These are phyloP conservation scores for Syrmaticus mikado DNA, from an alignment of 2,113 vertebrate species.

Conservation along the genomic window DNA sequence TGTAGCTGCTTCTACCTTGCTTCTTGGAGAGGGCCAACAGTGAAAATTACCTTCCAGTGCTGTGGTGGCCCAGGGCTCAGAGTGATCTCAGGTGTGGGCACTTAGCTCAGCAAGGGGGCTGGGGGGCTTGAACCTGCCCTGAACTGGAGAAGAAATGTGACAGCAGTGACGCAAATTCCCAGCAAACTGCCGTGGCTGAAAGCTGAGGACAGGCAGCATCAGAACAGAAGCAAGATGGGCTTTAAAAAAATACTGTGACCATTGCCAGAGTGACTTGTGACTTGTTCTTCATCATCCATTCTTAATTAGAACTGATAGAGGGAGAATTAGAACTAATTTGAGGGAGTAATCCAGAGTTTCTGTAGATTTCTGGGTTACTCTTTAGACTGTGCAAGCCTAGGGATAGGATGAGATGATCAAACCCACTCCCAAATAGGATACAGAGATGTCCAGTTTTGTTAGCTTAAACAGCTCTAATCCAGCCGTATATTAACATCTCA, in stretches of 20 bases:
- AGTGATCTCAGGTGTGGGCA: accelerated
- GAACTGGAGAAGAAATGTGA: background rate
- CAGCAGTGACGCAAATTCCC: background rate
- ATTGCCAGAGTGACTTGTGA: accelerated
- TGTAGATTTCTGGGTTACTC: background rate
- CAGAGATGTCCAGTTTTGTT: background rate
- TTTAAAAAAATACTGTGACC: background rate
- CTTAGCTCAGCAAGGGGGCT: background rate
- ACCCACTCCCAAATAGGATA: background rate
- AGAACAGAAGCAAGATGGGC: background rate
- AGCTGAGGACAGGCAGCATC: background rate
- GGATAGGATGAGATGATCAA: background rate
- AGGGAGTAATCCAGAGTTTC: background rate
- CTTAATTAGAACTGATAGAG: background rate
- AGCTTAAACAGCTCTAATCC: background rate
- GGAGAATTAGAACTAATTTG: background rate
- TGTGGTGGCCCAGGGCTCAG: background rate
- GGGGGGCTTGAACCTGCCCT: background rate
- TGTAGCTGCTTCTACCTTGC: background rate
- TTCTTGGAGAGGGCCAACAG: background rate
- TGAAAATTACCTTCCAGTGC: background rate
- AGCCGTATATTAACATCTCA: background rate
- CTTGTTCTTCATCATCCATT: accelerated
- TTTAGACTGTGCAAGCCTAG: background rate
- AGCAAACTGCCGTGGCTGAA: background rate